These are phyloP conservation scores for Heteromyza rotundicornis DNA, from an alignment of 2,888 invertebrate genomes.

Conservation along the genomic window DNA sequence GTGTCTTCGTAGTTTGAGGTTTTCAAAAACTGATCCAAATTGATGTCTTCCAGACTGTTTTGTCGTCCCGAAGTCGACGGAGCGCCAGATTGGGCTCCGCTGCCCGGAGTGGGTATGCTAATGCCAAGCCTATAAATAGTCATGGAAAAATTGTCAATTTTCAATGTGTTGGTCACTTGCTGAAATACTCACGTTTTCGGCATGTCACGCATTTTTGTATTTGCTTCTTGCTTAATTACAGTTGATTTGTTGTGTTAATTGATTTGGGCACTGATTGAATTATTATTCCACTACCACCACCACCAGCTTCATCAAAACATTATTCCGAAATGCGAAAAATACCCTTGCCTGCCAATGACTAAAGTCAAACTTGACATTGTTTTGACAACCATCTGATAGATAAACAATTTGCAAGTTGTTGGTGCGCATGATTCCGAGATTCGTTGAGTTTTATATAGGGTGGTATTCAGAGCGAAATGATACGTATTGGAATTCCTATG, in stretches of 20 bases:
- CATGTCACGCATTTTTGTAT: constrained; percentile 52
- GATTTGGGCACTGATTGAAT: not conserved
- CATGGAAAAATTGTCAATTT: not conserved
- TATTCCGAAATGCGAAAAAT: constrained; percentile 30
- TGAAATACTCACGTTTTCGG: constrained; percentile 46
- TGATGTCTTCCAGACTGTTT: constrained; percentile 77
- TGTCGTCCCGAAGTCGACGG: constrained; percentile 60
- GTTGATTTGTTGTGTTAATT: no score
- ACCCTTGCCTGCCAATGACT: constrained; percentile 48
- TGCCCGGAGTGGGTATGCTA: constrained; percentile 44
- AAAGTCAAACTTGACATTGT: constrained; percentile 50
- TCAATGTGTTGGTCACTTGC: not conserved
- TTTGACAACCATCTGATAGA: constrained; percentile 30
- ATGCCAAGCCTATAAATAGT: constrained; percentile 42
- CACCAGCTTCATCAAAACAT: not conserved
- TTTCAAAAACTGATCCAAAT: constrained; percentile 80
- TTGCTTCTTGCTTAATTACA: no score
- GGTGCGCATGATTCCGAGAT: constrained; percentile 6
- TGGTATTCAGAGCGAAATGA: not conserved
- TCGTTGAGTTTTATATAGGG: constrained; percentile 16
- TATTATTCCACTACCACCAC: not conserved
- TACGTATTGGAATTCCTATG: not conserved
- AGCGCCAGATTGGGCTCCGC: constrained; percentile 37
- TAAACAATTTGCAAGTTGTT: not conserved
- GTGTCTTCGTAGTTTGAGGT: constrained; percentile 89